Base-by-base conservation (phyloP, 1,140 invertebrate species). In the Drosophila repleta region DNA sequence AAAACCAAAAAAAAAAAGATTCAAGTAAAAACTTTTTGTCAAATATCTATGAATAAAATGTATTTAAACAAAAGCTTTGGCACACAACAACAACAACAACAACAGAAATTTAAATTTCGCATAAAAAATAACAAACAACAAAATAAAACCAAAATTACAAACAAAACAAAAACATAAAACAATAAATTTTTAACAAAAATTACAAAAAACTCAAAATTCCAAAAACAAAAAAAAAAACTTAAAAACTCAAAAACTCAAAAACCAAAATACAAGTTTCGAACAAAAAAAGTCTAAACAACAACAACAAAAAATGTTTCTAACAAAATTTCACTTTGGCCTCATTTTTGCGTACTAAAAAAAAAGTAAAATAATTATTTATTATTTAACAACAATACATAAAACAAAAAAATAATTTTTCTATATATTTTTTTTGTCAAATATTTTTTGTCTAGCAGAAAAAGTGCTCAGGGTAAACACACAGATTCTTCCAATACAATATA, bases 401-500 rank as follows among this genome's bases (percentile, higher is more conserved):
- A 20, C 6, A 73, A 29, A 7, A 52, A 68, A 17, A 15, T 35
- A 39, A 55, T 35, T 35, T 13, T 35, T 35, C 11, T 35, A 7
- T 35, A 62, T 39, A 0, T 60, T 35, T 51, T 48, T 49, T 37
- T 43, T 10, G 37, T 79, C 55, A 4, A 29, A 29, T 7, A 69
- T 46, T 10, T 46, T 72, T 76, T 48, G 58, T 88, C 83, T 82
- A 87, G 83, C 74, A 89, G 85, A 85, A 82, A 81, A 89, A 85
- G 55, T 79, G 87, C 87, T 90, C 87, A 90, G 90, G 85, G 89
- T 85, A 74, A 90, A 79, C 81, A 79, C 81, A 79, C 84, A 87
- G 74, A 91, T 79, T 89, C 80, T 90, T 85, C 83, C 81, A 91
- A 88, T 85, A 90, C 73, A 89, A 83, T 79, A 72, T 77, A 88